phyloP scores from a whole-genome alignment of 2,797 vertebrate genomes.

The Sebastes taczanowskii region DNA sequence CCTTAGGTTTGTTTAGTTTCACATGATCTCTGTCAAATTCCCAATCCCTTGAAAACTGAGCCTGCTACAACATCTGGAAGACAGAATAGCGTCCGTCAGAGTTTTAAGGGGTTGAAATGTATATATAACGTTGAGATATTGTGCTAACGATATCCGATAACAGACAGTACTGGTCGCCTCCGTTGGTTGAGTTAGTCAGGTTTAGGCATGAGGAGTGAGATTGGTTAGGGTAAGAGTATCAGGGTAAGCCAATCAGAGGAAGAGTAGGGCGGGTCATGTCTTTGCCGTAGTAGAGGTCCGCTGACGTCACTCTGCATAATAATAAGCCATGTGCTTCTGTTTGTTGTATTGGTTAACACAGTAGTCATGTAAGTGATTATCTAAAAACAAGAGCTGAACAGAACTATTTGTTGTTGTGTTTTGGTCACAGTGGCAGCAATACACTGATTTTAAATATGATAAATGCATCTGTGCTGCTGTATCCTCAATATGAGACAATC shows the following conservation, averaged over 20 bases:
- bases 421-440: neutral
- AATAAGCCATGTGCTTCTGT: neutral
- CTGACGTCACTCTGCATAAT: rapidly evolving
- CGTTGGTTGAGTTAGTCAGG: neutral
- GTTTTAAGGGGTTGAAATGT: too few relatives aligned
- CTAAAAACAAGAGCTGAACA: neutral
- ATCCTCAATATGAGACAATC: neutral
- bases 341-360: neutral
- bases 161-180: neutral
- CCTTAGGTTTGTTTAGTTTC: too few relatives aligned
- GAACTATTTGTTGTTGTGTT: neutral
- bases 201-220: neutral
- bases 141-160: neutral
- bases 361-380: neutral
- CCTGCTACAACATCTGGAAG: too few relatives aligned
- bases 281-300: too few relatives aligned
- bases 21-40: too few relatives aligned
- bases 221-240: neutral
- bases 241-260: neutral
- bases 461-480: neutral
- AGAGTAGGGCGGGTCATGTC: too few relatives aligned
- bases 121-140: neutral
- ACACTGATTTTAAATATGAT: neutral
- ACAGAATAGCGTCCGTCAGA: rapidly evolving
- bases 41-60: too few relatives aligned